phyloP scores from a whole-genome alignment of 2,113 vertebrate genomes.

The Gavia stellata region DNA sequence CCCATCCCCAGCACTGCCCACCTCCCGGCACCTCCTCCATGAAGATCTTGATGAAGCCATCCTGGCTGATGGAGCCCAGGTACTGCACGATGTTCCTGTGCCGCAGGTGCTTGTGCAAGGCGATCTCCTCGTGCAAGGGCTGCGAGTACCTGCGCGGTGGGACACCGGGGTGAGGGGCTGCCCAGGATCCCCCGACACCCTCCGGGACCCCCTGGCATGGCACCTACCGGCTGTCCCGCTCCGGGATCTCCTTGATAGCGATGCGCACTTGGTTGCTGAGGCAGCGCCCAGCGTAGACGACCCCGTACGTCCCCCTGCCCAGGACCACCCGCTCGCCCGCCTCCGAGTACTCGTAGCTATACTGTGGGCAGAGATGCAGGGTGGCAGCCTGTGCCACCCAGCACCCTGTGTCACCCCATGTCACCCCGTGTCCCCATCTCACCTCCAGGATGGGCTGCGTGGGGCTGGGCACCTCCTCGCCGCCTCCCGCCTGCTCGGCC shows the following conservation, averaged over 20 bases:
- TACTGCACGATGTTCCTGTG: conserved; percentile 93
- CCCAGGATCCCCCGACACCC: background rate
- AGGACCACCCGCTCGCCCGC: conserved; percentile 80
- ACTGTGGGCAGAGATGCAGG: conserved; percentile 54
- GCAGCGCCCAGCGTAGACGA: conserved; percentile 88
- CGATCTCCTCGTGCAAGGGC: conserved; percentile 90
- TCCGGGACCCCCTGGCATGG: accelerated
- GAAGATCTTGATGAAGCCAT: conserved; percentile 92
- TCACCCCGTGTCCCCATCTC: background rate
- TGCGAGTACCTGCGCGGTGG: conserved; percentile 78
- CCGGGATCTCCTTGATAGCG: conserved; percentile 93
- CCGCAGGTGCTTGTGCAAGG: conserved; percentile 85
- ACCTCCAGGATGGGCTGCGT: conserved; percentile 79
- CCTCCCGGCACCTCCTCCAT: conserved; percentile 97
- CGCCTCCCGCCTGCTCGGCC: conserved; percentile 30
- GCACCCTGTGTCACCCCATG: accelerated
- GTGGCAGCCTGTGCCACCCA: background rate
- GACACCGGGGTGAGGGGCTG: background rate
- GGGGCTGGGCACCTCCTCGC: conserved; percentile 55
- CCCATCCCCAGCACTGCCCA: background rate
- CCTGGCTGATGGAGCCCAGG: conserved; percentile 87
- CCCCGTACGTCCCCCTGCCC: conserved; percentile 87
- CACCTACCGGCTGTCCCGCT: conserved; percentile 85
- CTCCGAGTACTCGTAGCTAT: conserved; percentile 83
- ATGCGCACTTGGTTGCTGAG: conserved; percentile 87